A percentile compares a stretch with the other conserved stretches of the same genome.
Conservation (phyloP, 1,140 invertebrate genomes). For the Atta cephalotes region DNA sequence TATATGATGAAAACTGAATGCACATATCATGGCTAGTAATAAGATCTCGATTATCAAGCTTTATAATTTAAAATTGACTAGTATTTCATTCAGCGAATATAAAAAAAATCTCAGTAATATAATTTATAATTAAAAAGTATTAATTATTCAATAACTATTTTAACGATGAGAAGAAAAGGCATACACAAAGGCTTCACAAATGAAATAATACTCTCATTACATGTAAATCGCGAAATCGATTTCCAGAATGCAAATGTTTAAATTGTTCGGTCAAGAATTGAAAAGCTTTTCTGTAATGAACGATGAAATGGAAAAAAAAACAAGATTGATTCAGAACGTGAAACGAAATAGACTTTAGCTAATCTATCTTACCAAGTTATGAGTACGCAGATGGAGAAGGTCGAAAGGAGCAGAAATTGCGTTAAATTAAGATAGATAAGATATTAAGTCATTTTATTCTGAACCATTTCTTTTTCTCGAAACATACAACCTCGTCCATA, state of each 20-base stretch:
- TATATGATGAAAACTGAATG: constrained; percentile 15
- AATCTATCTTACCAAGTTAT: constrained; percentile 55
- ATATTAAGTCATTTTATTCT: too few species aligned
- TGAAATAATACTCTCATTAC: not conserved
- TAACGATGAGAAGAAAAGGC: not conserved
- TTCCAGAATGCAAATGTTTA: constrained; percentile 30
- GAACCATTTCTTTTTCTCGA: too few species aligned
- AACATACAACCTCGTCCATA: too few species aligned
- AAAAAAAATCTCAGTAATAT: not conserved
- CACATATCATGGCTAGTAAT: not conserved
- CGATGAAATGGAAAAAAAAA: not conserved
- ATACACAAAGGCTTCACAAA: not conserved
- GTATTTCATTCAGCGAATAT: not conserved
- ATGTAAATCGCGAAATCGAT: constrained; percentile 22
- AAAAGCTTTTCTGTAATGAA: constrained; percentile 9
- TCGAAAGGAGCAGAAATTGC: too few species aligned
- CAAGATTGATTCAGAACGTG: not conserved
- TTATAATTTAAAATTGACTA: not conserved
- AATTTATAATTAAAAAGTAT: not conserved
- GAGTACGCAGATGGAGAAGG: not conserved
- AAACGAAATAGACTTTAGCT: constrained; percentile 49
- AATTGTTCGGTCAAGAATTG: constrained; percentile 18
- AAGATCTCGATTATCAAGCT: not conserved
- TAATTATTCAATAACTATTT: not conserved
- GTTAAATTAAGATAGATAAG: too few species aligned